Evolutionary conservation across 2,888 invertebrate species (phyloP), one percentile per base, ranked within the genome.

Genomic region (Drosophila fungiperda): DNA sequence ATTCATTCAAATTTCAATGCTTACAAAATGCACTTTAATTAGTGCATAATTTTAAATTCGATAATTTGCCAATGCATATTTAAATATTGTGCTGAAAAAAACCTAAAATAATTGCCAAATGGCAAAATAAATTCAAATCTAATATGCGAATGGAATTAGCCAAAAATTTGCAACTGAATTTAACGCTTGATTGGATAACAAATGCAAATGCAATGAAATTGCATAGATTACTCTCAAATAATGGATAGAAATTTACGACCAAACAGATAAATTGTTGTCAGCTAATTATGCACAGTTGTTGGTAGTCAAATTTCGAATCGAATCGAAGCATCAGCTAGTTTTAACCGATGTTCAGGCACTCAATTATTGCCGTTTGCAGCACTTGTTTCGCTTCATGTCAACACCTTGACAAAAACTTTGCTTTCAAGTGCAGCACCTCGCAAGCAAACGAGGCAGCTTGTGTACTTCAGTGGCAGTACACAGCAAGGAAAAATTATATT

Each of bases 381-480:
- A 61, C 20, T 65, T 65, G 26, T 7, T 20, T 26, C 26, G 53
- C 29, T 48, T 71, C 69, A 68, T 87, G 74, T 87, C 81, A 79
- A 83, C 77, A 87, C 73, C 68, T 81, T 78, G 80, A 78, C 76
- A 72, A 76, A 87, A 74, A 81, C 68, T 70, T 77, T 68, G 52
- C 68, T 77, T 63, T 74, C 66, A 54, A 79, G 81, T 81, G 76
- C 67, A 68, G 53, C n/a, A n/a, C 23, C 32, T 42, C 42, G 20
- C 49, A 49, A 49, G 58, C 42, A 61, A 26, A 48, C 26, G 40
- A 12, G 20, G 57, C 38, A 64, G 55, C 68, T 68, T 66, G 8
- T 45, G 45, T 23, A 15, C 20, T 73, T 68, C 38, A 35, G 52
- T 20, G 29, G 3, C 17, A 32, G 49, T 35, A 66, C 57, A 32